Percentiles rank a stretch among this genome's conserved stretches.
Conservation (phyloP, 2,888 invertebrate genomes). For the Vanessa cardui region DNA sequence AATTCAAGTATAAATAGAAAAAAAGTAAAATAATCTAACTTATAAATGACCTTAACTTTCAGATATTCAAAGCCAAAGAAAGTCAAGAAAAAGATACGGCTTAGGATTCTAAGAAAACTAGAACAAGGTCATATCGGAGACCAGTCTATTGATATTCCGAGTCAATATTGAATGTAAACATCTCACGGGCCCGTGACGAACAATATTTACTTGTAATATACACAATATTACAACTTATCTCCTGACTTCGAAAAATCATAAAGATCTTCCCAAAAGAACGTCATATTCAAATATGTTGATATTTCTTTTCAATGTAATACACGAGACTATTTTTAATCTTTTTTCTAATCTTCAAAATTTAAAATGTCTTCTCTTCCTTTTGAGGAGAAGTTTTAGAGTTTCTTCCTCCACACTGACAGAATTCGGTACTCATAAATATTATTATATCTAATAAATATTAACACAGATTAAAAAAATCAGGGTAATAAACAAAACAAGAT, state of each 20-base stretch:
- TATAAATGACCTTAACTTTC: neutral
- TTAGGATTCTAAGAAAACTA: constrained; percentile 31
- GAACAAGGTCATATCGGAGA: constrained; percentile 67
- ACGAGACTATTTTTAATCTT: no score
- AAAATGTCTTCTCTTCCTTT: no score
- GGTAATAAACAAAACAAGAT: no score
- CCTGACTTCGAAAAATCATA: constrained; percentile 68
- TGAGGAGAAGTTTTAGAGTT: no score
- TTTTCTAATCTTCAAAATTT: no score
- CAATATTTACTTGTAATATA: constrained; percentile 79
- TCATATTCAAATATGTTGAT: constrained; percentile 61
- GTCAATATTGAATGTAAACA: constrained; percentile 78
- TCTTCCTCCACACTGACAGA: no score
- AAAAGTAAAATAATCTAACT: neutral
- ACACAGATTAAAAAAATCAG: no score
- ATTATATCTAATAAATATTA: no score
- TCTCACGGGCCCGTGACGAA: constrained; percentile 74
- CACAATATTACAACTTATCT: constrained; percentile 81
- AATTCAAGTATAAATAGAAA: no score
- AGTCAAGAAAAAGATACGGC: constrained; percentile 18
- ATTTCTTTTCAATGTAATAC: constrained; percentile 52
- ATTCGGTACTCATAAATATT: no score
- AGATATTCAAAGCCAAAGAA: neutral
- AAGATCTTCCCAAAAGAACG: constrained; percentile 60
- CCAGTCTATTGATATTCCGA: constrained; percentile 70